A percentile compares a stretch with the other conserved stretches of the same genome.
phyloP scores from a whole-genome alignment of 2,797 vertebrate genomes.

The Rhinichthys osculus region DNA sequence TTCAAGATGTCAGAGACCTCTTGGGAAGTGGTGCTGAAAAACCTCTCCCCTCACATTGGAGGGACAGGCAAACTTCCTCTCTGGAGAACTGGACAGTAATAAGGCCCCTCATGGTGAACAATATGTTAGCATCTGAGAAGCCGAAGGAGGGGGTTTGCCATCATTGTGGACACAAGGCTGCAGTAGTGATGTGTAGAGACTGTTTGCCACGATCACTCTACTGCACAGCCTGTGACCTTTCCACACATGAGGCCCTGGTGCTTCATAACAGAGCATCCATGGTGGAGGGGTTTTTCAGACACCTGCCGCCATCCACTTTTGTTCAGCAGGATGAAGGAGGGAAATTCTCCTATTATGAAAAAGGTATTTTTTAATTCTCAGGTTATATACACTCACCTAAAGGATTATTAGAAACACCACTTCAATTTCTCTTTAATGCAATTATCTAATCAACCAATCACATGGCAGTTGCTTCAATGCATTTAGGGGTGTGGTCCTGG shows the following conservation, averaged over 20 bases:
- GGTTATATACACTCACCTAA: background rate
- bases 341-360: constrained; percentile 8
- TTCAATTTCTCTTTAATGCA: too few relatives aligned
- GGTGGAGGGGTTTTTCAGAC: constrained; percentile 12
- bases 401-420: too few relatives aligned
- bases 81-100: background rate
- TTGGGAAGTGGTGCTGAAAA: background rate
- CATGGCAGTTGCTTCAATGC: too few relatives aligned
- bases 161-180: constrained; percentile 16
- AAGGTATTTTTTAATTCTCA: background rate
- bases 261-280: constrained; percentile 25
- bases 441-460: too few relatives aligned
- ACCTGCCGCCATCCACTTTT: constrained; percentile 9
- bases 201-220: background rate
- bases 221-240: constrained; percentile 1
- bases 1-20: background rate
- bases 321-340: background rate
- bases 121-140: background rate
- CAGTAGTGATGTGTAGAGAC: constrained; percentile 12
- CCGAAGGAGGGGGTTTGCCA: constrained; percentile 5
- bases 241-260: constrained; percentile 17
- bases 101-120: constrained; percentile 2
- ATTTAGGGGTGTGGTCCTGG: too few relatives aligned
- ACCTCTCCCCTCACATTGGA: background rate
- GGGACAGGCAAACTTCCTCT: background rate